Evolutionary conservation across 2,113 vertebrate genomes (phyloP).

Genomic region (Prolemur simus): DNA sequence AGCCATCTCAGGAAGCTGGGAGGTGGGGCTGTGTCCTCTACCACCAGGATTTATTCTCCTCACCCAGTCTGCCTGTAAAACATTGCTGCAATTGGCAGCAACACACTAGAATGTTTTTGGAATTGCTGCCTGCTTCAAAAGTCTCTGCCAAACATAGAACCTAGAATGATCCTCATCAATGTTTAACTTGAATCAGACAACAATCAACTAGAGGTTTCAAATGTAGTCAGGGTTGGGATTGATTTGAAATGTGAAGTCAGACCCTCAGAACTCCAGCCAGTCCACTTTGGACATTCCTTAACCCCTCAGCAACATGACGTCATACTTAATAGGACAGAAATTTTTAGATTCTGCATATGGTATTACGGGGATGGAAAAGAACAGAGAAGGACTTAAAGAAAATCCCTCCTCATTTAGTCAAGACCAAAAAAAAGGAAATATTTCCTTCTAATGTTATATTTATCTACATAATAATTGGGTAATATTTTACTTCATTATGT

Average conservation of each 20-base stretch:
- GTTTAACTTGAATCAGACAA: background rate
- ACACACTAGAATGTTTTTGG: background rate
- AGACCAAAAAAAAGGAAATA: background rate
- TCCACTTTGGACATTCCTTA: background rate
- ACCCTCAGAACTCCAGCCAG: background rate
- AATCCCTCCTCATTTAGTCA: background rate
- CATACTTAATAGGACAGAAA: background rate
- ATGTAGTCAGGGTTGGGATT: background rate
- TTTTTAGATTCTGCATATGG: background rate
- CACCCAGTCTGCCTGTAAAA: background rate
- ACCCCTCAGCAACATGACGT: background rate
- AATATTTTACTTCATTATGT: background rate
- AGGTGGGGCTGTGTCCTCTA: fast-evolving
- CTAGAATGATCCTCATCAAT: background rate
- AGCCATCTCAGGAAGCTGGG: background rate
- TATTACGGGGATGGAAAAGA: background rate
- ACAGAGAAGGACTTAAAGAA: background rate
- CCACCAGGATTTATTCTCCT: background rate
- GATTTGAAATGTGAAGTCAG: background rate
- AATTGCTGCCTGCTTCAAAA: background rate
- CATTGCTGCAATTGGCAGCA: background rate
- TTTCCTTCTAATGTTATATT: background rate
- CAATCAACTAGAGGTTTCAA: background rate
- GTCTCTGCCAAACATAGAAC: background rate
- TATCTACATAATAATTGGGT: background rate